phyloP scores from a whole-genome alignment of 2,113 vertebrate species.

The Malaclemys terrapin region DNA sequence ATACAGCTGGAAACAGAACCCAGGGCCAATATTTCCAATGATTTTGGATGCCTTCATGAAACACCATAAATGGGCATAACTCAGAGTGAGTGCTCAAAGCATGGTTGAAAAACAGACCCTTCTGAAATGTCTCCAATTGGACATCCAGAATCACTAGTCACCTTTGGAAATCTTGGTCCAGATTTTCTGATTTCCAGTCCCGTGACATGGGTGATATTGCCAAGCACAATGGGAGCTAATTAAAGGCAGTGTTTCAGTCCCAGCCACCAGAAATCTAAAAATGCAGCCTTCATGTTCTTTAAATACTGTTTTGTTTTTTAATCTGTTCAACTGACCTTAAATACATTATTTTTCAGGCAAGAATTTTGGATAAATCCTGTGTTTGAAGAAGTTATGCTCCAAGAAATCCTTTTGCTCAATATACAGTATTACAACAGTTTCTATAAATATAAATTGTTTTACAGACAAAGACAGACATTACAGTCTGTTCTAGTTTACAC shows the following conservation, averaged over 20 bases:
- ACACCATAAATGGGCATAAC: not conserved
- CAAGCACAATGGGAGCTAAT: not conserved
- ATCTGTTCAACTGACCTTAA: slow-evolving; percentile 26
- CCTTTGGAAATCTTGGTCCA: slow-evolving; percentile 20
- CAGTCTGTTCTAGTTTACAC: slow-evolving; percentile 66
- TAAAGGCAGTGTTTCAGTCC: not conserved
- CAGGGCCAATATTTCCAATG: not conserved
- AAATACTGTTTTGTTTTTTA: slow-evolving; percentile 36
- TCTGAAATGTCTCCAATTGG: not conserved
- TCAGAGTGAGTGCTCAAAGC: rapidly evolving
- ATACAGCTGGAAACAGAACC: not conserved
- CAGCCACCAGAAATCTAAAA: slow-evolving; percentile 30
- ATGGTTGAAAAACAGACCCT: not conserved
- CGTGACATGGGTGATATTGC: not conserved
- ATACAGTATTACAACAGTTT: slow-evolving; percentile 60
- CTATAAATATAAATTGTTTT: slow-evolving; percentile 69
- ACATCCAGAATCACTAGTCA: not conserved
- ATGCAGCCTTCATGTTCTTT: not conserved
- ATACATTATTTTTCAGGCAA: not conserved
- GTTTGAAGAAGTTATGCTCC: slow-evolving; percentile 31
- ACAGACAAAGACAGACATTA: slow-evolving; percentile 59
- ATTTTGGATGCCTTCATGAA: not conserved
- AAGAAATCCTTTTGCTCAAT: slow-evolving; percentile 60
- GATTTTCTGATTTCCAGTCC: slow-evolving; percentile 13
- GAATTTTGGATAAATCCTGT: slow-evolving; percentile 25